phyloP scores from a whole-genome alignment of 2,113 vertebrate species.

The Pygoscelis adeliae region DNA sequence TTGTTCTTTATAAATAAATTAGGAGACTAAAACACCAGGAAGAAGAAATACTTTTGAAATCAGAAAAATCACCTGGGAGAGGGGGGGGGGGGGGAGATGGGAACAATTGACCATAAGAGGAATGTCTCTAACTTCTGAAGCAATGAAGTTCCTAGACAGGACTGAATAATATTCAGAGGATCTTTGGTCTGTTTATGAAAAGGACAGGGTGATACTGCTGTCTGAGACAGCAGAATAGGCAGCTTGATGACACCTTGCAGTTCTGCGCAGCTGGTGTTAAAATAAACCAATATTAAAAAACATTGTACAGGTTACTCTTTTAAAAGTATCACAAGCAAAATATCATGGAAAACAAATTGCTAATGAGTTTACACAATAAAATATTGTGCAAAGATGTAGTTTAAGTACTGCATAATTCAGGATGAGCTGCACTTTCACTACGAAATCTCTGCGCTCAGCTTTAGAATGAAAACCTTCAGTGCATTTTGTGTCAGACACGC shows the following conservation, averaged over 20 bases:
- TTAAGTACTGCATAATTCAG: not conserved
- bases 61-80: not conserved
- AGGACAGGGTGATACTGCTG: not conserved
- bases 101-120: not conserved
- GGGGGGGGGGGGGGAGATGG: accelerated
- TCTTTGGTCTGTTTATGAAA: not conserved
- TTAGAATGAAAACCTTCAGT: not conserved
- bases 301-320: not conserved
- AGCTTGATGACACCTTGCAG: not conserved
- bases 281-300: not conserved
- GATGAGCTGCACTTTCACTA: not conserved
- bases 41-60: not conserved
- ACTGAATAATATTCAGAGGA: not conserved
- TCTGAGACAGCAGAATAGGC: not conserved
- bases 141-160: not conserved
- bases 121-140: not conserved
- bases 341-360: not conserved
- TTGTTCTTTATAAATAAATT: slow-evolving; percentile 30
- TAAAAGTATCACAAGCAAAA: not conserved
- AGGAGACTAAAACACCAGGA: not conserved
- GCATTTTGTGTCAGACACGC: not conserved
- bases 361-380: not conserved
- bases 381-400: not conserved
- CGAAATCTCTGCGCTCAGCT: not conserved
- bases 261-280: not conserved